Evolutionary conservation across 2,113 vertebrate genomes (phyloP), one percentile per base, ranked within the genome.

Genomic region (Crocuta crocuta): DNA sequence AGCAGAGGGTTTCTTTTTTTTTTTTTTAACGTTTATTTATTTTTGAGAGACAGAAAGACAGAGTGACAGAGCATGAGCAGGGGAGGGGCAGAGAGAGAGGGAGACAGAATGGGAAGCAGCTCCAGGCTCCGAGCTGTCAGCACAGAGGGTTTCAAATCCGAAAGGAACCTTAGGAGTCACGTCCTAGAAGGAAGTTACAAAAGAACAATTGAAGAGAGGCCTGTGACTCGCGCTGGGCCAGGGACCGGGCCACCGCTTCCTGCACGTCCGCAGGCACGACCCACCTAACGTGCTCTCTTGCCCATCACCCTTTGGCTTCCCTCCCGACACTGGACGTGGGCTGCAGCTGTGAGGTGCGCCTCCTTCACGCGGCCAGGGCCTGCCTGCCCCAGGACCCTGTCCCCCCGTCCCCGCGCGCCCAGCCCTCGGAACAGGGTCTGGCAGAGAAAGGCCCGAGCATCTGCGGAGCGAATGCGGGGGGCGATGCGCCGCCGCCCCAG

Each of bases 361-460:
- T n/a, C 23, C 21, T 4, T 43, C 43, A 12, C n/a, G 8, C 0
- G 26, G 13, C 31, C 33, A 6, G 35, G 1, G 21, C 1, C 55
- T 26, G 35, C 71, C 63, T 13, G 23, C 33, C 71, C 31, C 26
- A 19, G 16, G 16, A 23, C 48, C 45, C 21, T 12, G 15, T 26
- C 63, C 91, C 19, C 48, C 39, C 7, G 10, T 65, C 4, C 23
- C 88, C 4, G 0, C 11, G 3, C 21, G 33, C 53, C 70, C 39
- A 43, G 43, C 10, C 89, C 50, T 93, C 48, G 26, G 73, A 61
- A 33, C 12, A 26, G 26, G 23, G 78, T 35, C 63, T 66, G 65
- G 70, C 23, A 50, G 68, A 92, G 71, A 26, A 82, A 86, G 16
- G 63, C 28, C 43, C 50, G 26, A 61, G 7, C 13, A 78, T 71